Conservation (phyloP, 2,113 vertebrate species). For the Glaucidium brasilianum region DNA sequence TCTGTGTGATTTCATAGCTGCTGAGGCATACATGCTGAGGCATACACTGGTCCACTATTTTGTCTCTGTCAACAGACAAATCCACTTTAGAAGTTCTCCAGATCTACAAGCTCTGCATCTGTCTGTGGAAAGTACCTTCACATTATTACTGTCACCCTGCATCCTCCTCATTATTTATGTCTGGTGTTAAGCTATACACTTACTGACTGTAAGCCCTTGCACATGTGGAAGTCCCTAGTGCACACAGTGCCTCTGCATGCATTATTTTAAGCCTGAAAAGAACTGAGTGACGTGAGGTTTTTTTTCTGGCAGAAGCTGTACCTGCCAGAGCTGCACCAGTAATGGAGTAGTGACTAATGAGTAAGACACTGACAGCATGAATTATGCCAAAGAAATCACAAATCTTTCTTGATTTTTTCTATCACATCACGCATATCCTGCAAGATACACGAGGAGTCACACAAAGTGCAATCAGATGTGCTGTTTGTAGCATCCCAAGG, state of each 20-base stretch:
- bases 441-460: background rate
- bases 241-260: background rate
- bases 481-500: background rate
- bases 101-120: background rate
- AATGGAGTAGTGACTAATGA: background rate
- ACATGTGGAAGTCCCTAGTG: background rate
- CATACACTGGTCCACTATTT: background rate
- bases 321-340: background rate
- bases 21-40: no score
- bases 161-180: background rate
- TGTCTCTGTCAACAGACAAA: background rate
- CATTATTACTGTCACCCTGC: background rate
- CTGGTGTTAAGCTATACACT: background rate
- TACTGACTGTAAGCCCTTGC: background rate
- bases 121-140: background rate
- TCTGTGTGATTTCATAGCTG: background rate
- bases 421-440: slow-evolving; percentile 43
- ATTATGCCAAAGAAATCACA: background rate
- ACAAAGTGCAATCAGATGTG: background rate
- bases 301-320: background rate
- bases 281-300: rapidly evolving
- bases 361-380: background rate
- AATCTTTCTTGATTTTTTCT: slow-evolving; percentile 38
- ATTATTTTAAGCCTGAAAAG: background rate
- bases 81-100: background rate